A percentile compares a stretch with the other conserved stretches of the same genome.
These are phyloP conservation scores for Alaudala cheleensis DNA, from an alignment of 2,113 vertebrate genomes.

Conservation along the genomic window DNA sequence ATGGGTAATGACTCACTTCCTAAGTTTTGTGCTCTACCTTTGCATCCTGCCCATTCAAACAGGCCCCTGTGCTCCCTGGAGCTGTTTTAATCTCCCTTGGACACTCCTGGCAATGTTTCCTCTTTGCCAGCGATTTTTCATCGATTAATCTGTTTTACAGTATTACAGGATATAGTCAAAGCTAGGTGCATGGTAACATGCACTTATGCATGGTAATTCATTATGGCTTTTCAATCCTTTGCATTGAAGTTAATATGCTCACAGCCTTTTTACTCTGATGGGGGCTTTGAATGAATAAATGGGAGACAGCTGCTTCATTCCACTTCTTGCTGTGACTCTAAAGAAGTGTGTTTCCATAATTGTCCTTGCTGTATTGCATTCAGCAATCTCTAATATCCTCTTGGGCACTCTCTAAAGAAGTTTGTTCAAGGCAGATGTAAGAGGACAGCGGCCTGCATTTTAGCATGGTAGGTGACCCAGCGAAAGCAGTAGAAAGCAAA, in stretches of 20 bases:
- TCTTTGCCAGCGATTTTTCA: background rate
- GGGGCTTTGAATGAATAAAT: background rate
- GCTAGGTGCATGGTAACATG: background rate
- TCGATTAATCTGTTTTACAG: background rate
- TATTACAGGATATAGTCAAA: background rate
- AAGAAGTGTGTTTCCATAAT: background rate
- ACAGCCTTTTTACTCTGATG: background rate
- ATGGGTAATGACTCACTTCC: background rate
- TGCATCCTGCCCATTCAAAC: background rate
- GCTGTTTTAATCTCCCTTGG: accelerated
- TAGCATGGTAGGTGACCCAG: background rate
- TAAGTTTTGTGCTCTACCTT: background rate
- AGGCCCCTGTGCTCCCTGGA: background rate
- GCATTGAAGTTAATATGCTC: background rate
- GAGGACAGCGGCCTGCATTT: accelerated
- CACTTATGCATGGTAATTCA: background rate
- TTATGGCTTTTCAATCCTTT: background rate
- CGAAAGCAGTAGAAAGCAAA: background rate
- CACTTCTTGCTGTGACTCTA: background rate
- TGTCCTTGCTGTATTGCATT: background rate
- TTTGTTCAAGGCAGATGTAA: background rate
- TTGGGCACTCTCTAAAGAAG: background rate
- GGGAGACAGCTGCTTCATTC: background rate
- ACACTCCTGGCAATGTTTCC: background rate
- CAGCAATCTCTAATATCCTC: background rate